Percentiles rank a stretch among this genome's conserved stretches.
phyloP scores from a whole-genome alignment of 64 coral and sea anemone genomes.

The Actinia tenebrosa region DNA sequence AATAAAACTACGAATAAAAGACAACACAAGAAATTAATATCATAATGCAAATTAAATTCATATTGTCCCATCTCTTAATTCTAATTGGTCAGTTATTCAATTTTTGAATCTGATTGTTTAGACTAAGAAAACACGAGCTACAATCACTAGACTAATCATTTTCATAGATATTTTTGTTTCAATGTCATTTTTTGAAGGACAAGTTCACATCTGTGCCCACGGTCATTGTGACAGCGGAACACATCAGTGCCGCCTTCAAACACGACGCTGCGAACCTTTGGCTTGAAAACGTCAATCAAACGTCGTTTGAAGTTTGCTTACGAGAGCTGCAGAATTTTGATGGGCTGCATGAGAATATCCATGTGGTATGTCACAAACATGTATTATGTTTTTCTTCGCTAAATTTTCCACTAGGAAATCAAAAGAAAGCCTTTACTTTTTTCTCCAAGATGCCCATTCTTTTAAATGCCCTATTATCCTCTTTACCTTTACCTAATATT shows the following conservation, averaged over 20 bases:
- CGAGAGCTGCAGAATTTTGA: conserved; percentile 58
- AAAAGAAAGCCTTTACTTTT: too few relatives aligned
- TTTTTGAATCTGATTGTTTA: too few relatives aligned
- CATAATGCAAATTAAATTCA: too few relatives aligned
- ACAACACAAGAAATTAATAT: too few relatives aligned
- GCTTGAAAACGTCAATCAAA: conserved; percentile 21
- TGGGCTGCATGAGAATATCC: conserved; percentile 36
- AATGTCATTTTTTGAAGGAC: conserved; percentile 17
- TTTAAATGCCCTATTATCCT: not conserved
- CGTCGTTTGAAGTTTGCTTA: conserved; percentile 51
- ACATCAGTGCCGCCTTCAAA: conserved; percentile 31
- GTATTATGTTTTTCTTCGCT: not conserved
- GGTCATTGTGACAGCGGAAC: conserved; percentile 51
- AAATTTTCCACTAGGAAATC: too few relatives aligned
- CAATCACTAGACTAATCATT: too few relatives aligned
- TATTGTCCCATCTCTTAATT: too few relatives aligned
- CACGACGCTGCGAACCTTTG: conserved; percentile 63
- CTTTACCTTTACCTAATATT: too few relatives aligned
- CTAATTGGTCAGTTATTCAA: too few relatives aligned
- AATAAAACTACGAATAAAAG: too few relatives aligned
- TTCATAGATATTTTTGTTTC: not conserved
- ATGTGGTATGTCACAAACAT: not conserved
- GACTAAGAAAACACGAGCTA: too few relatives aligned
- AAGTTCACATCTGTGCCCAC: conserved; percentile 21
- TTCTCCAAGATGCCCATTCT: too few relatives aligned